These are phyloP conservation scores for Dendrophyllia cribrosa DNA, from an alignment of 64 coral and sea anemone species.

Conservation along the genomic window DNA sequence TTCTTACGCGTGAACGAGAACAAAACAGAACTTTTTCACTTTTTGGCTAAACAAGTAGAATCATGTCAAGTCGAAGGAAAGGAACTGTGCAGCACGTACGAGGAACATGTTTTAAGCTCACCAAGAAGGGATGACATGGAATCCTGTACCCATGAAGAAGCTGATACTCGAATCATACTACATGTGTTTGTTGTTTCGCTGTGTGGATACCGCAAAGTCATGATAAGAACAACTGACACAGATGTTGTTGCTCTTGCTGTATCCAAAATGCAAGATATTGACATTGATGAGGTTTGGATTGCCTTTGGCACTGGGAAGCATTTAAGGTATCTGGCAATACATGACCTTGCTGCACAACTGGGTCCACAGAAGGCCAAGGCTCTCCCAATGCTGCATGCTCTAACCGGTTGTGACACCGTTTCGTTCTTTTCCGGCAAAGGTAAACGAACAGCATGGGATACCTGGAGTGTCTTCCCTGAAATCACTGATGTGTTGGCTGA, in stretches of 20 bases:
- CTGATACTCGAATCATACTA: conserved; percentile 59
- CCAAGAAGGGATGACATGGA: background rate
- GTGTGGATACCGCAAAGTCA: background rate
- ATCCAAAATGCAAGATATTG: conserved; percentile 25
- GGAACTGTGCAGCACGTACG: conserved; percentile 12
- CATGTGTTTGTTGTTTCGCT: conserved; percentile 25
- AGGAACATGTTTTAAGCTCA: conserved; percentile 36
- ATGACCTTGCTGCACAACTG: conserved; percentile 30
- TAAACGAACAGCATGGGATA: conserved; percentile 73
- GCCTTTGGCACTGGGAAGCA: conserved; percentile 53
- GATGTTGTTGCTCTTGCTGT: conserved; percentile 47
- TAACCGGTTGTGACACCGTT: conserved; percentile 63
- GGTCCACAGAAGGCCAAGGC: conserved; percentile 45
- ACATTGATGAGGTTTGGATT: conserved; percentile 48
- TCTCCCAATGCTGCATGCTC: conserved; percentile 68
- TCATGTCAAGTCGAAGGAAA: conserved; percentile 26
- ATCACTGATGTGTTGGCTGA: conserved; percentile 9
- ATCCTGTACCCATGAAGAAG: conserved; percentile 60
- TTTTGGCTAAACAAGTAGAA: conserved; percentile 20
- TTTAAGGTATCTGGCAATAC: conserved; percentile 68
- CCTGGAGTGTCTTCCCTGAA: conserved; percentile 53
- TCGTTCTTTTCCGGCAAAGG: conserved; percentile 44
- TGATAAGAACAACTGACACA: conserved; percentile 44
- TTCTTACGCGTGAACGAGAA: conserved; percentile 13
- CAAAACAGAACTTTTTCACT: conserved; percentile 30